These are phyloP conservation scores for Fregetta grallaria DNA, from an alignment of 2,113 vertebrate genomes.

Conservation along the genomic window DNA sequence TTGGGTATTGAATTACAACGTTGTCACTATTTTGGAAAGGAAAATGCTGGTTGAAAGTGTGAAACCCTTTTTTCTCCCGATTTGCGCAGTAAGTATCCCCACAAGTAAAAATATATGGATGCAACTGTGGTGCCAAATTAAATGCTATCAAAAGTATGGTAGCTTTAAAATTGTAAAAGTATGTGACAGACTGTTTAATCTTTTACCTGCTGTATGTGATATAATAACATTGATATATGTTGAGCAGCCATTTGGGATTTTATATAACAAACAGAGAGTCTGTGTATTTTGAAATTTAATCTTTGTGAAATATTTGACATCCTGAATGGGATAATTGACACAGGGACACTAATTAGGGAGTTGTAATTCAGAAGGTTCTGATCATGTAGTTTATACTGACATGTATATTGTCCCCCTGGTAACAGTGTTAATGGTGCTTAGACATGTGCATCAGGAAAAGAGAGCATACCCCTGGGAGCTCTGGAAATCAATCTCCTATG, in stretches of 20 bases:
- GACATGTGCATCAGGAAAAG: slow-evolving; percentile 15
- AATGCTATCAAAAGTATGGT: not conserved
- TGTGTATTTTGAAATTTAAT: slow-evolving; percentile 44
- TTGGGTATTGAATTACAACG: not conserved
- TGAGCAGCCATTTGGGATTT: slow-evolving; percentile 6
- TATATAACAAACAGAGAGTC: not conserved
- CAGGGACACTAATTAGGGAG: slow-evolving; percentile 35
- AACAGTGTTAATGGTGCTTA: slow-evolving; percentile 40
- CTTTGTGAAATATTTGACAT: slow-evolving; percentile 30
- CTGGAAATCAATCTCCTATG: slow-evolving; percentile 42
- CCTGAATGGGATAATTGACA: slow-evolving; percentile 40
- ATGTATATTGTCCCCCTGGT: slow-evolving; percentile 37
- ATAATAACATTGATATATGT: not conserved
- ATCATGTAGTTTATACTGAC: slow-evolving; percentile 36
- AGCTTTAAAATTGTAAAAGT: not conserved
- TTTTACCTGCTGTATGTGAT: not conserved
- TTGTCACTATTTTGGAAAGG: not conserved
- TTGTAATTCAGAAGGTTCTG: slow-evolving; percentile 42
- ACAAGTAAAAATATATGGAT: not conserved
- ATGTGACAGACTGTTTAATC: not conserved
- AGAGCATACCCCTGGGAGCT: not conserved
- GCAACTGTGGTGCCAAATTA: not conserved
- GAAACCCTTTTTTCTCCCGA: not conserved
- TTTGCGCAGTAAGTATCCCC: not conserved
- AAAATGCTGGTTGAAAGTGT: not conserved